A percentile compares a stretch with the other conserved stretches of the same genome.
These are phyloP conservation scores for Aeoliscus strigatus DNA, from an alignment of 2,797 vertebrate species.

Conservation along the genomic window DNA sequence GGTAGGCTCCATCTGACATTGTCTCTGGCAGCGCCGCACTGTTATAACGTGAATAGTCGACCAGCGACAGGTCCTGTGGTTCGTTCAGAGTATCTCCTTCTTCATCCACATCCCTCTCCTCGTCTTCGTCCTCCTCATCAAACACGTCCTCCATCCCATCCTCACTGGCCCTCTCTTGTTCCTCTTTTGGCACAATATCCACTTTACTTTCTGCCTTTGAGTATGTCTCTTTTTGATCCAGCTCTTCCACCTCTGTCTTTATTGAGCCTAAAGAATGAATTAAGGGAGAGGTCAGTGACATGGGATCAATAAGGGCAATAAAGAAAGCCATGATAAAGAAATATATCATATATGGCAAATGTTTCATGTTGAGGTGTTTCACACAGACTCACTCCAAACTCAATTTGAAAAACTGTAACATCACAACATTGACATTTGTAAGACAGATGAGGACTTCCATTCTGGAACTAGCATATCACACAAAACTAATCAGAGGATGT, in stretches of 20 bases:
- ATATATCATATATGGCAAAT: too few species aligned
- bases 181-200: constrained; percentile 61
- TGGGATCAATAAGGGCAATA: too few species aligned
- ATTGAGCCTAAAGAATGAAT: constrained; percentile 42
- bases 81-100: constrained; percentile 51
- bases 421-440: too few species aligned
- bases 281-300: not conserved
- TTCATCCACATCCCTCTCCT: constrained; percentile 50
- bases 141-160: constrained; percentile 60
- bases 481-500: constrained; percentile 57
- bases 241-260: constrained; percentile 63
- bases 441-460: too few species aligned
- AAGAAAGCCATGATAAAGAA: too few species aligned
- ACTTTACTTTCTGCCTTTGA: constrained; percentile 41
- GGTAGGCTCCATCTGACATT: constrained; percentile 66
- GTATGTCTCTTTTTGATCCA: constrained; percentile 25
- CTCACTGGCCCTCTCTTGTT: constrained; percentile 71
- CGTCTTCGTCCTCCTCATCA: constrained; percentile 55
- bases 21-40: constrained; percentile 68
- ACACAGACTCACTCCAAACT: too few species aligned
- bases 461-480: constrained; percentile 41
- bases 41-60: constrained; percentile 78
- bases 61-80: constrained; percentile 75
- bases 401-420: constrained; percentile 3
- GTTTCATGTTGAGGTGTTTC: too few species aligned